Evolutionary conservation across 30 jellyfish, hydroid and myxozoan genomes (phyloP).

Genomic region (Hydractinia symbiolongicarpus): DNA sequence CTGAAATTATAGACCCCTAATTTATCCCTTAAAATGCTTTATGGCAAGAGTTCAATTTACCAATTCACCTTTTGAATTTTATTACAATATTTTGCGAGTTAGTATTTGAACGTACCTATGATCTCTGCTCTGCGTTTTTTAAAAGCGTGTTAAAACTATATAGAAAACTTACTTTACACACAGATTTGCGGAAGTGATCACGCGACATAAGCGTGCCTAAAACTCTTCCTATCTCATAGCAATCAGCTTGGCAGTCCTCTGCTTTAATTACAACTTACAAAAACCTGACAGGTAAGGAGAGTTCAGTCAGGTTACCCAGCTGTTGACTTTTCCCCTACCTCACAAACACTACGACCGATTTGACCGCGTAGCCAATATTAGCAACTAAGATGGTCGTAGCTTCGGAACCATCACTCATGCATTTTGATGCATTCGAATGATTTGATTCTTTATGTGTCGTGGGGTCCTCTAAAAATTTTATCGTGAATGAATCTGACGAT

Average conservation of each 20-base stretch:
- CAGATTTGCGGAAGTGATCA: slow-evolving; percentile 31
- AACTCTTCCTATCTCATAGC: slow-evolving; percentile 52
- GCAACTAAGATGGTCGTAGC: slow-evolving; percentile 65
- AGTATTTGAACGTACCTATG: too few species aligned
- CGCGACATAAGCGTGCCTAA: slow-evolving; percentile 64
- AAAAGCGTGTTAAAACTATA: too few species aligned
- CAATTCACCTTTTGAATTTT: too few species aligned
- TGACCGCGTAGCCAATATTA: slow-evolving; percentile 33
- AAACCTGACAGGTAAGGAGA: slow-evolving; percentile 56
- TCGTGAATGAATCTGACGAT: not conserved
- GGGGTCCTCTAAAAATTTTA: not conserved
- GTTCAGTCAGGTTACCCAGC: slow-evolving; percentile 51
- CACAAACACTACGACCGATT: slow-evolving; percentile 49
- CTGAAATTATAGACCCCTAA: too few species aligned
- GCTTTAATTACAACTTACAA: slow-evolving; percentile 58
- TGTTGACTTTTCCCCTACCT: slow-evolving; percentile 30
- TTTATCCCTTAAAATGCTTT: too few species aligned
- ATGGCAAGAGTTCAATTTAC: too few species aligned
- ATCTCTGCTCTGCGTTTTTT: too few species aligned
- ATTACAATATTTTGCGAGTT: too few species aligned
- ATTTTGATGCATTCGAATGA: not conserved
- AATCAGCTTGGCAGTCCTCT: slow-evolving; percentile 29
- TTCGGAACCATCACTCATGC: slow-evolving; percentile 46
- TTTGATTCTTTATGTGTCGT: not conserved
- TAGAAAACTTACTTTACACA: slow-evolving; percentile 44